Evolutionary conservation across 2,797 vertebrate species (phyloP).

Genomic region (Phoeniculus purpureus): DNA sequence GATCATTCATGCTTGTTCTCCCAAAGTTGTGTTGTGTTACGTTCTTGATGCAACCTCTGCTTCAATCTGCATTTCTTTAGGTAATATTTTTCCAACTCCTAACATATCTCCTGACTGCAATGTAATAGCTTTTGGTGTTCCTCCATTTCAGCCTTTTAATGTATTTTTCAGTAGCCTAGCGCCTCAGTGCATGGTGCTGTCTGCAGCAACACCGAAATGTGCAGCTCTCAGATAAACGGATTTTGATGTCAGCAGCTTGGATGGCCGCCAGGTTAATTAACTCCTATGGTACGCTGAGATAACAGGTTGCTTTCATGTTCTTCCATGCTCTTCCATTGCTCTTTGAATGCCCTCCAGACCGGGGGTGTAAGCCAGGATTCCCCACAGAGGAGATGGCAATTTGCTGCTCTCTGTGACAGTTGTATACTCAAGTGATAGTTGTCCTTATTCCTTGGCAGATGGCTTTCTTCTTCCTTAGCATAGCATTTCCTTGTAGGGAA

Average conservation of each 20-base stretch:
- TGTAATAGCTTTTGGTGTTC: background rate
- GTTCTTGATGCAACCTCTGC: background rate
- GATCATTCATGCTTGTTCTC: background rate
- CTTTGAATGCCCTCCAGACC: slow-evolving; percentile 43
- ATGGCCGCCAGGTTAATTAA: slow-evolving; percentile 58
- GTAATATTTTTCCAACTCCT: background rate
- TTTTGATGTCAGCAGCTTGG: slow-evolving; percentile 46
- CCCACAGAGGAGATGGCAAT: background rate
- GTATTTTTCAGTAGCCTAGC: background rate
- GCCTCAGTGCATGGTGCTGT: background rate
- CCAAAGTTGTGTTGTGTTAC: background rate
- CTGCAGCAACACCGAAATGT: slow-evolving; percentile 50
- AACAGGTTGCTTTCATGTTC: slow-evolving; percentile 67
- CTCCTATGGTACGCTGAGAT: slow-evolving; percentile 37
- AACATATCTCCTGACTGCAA: background rate
- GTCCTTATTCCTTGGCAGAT: background rate
- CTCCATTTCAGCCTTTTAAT: background rate
- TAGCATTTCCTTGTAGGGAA: slow-evolving; percentile 45
- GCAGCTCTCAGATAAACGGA: slow-evolving; percentile 57
- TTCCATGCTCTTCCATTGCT: slow-evolving; percentile 29
- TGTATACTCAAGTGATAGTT: slow-evolving; percentile 13
- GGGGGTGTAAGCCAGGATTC: slow-evolving; percentile 15
- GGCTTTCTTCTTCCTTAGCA: slow-evolving; percentile 32
- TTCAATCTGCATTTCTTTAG: background rate
- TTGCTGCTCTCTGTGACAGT: background rate